Base-by-base conservation (phyloP, 2,797 vertebrate species). In the Melanotaenia nigrans region DNA sequence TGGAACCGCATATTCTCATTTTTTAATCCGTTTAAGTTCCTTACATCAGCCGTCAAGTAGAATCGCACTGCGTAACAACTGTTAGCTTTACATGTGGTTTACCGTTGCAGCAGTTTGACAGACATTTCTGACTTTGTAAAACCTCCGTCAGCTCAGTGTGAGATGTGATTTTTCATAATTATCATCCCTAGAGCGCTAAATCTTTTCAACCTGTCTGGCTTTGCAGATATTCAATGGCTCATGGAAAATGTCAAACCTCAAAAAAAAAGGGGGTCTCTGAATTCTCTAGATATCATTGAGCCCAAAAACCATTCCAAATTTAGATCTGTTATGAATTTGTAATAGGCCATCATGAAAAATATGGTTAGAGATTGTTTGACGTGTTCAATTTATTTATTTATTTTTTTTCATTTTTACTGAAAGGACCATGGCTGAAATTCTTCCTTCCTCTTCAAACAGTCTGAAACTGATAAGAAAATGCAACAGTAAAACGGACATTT, bases 71-170 rank as follows among this genome's bases (percentile, higher is more conserved):
- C 24, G n/a, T 40, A 61, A 18, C 55, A 67, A 53, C 5, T 20
- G 13, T 16, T 8, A 22, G 32, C 30, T 69, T 55, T 68, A 47
- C 33, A 56, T 28, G 1, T 10, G 58, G 65, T 84, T 82, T 81
- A 62, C 65, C 62, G 25, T 57, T 75, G 38, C 65, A 28, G 61
- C 36, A 70, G 16, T 73, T 71, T 83, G 74, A 74, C 54, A 35
- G 55, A 45, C 38, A 49, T 68, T 81, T 85, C 20, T 78, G 60
- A 68, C 65, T 76, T 71, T 70, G 42, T 54, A 47, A 65, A 83
- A 70, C 45, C 28, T 32, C 53, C 47, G n/a, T 70, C 51, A 71
- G 54, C 38, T 60, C 51, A 51, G 35, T 36, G n/a, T 40, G 35
- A 68, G 2, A 69, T 16, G 32, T 73, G 54, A 75, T 65, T 75